phyloP scores from a whole-genome alignment of 2,888 invertebrate genomes.

The Candidula unifasciata region DNA sequence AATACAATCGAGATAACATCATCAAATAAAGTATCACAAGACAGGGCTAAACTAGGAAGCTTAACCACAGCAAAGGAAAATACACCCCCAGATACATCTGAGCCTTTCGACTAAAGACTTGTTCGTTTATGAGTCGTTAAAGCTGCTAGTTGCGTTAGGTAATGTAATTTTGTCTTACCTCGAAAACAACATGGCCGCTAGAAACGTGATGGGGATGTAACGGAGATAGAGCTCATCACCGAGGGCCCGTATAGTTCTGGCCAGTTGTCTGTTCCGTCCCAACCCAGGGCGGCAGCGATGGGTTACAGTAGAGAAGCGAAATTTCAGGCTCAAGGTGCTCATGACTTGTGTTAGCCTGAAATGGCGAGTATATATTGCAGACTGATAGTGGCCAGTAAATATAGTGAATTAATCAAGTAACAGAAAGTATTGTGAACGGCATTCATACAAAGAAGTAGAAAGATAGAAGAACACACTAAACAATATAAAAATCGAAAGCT shows the following conservation, averaged over 20 bases:
- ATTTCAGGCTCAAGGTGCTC: background rate
- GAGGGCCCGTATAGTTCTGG: background rate
- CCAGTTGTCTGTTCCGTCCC: conserved; percentile 21
- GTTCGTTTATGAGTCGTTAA: no score
- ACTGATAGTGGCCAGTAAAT: background rate
- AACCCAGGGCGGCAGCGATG: background rate
- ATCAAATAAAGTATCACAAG: no score
- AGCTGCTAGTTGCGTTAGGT: no score
- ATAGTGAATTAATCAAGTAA: background rate
- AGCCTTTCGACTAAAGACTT: no score
- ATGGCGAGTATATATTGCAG: no score
- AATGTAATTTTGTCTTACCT: conserved; percentile 33
- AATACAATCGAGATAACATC: no score
- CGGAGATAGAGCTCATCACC: conserved; percentile 47
- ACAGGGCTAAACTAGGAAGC: no score
- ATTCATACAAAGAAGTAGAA: background rate
- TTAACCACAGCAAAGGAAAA: no score
- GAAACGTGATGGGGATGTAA: conserved; percentile 24
- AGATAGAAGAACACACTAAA: no score
- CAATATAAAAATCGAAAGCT: no score
- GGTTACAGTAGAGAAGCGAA: background rate
- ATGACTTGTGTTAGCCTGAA: background rate
- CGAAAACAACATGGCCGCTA: conserved; percentile 25
- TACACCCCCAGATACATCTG: no score
- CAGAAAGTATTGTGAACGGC: no score